Percentiles rank a stretch among this genome's conserved stretches.
Conservation (phyloP, 2,888 invertebrate species). For the Tholera decimalis region DNA sequence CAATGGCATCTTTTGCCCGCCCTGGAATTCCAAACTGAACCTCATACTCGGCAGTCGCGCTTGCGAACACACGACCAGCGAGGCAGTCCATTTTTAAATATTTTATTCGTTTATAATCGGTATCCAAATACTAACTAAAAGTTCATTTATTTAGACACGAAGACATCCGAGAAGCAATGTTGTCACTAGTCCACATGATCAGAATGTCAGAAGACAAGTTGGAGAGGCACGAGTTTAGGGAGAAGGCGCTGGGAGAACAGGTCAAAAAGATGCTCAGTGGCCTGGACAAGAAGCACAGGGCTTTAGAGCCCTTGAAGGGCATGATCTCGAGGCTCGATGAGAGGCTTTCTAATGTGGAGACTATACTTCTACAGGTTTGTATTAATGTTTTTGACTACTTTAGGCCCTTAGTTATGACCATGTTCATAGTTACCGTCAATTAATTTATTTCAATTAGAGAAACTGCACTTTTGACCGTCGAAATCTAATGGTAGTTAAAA, state of each 20-base stretch:
- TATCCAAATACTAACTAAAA: neutral
- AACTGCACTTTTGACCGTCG: too few species aligned
- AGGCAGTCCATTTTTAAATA: too few species aligned
- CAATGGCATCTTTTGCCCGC: too few species aligned
- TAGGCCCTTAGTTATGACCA: too few species aligned
- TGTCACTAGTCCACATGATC: constrained; percentile 95
- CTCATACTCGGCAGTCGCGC: too few species aligned
- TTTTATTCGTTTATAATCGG: too few species aligned
- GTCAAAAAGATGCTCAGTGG: constrained; percentile 94
- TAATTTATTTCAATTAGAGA: too few species aligned
- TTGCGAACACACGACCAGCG: too few species aligned
- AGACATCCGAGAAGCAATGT: constrained; percentile 95
- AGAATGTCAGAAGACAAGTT: constrained; percentile 95
- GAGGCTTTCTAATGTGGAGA: constrained; percentile 94
- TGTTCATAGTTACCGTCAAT: too few species aligned
- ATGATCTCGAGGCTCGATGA: constrained; percentile 94
- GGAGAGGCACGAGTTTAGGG: constrained; percentile 96
- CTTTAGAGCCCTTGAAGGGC: constrained; percentile 93
- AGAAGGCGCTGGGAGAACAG: constrained; percentile 95
- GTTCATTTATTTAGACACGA: constrained; percentile 89
- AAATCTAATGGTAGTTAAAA: too few species aligned
- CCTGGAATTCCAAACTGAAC: too few species aligned
- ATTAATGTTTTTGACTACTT: neutral
- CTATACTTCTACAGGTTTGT: constrained; percentile 93
- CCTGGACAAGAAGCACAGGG: constrained; percentile 94